A percentile compares a stretch with the other conserved stretches of the same genome.
phyloP scores from a whole-genome alignment of 2,888 invertebrate genomes.

The Imbricaverruca yamaguchii region DNA sequence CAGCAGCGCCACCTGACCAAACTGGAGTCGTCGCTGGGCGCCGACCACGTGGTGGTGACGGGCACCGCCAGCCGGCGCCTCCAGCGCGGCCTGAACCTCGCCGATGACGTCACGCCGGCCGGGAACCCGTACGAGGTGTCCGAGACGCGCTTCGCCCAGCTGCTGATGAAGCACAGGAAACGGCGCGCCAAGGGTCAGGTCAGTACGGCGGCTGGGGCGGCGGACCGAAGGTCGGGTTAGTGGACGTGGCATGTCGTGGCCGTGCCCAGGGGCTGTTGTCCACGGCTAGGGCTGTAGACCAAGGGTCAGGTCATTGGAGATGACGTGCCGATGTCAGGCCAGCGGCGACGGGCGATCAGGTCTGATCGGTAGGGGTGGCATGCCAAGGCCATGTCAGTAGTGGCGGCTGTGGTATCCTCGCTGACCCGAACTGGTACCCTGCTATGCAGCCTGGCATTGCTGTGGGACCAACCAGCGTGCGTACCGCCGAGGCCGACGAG shows the following conservation, averaged over 20 bases:
- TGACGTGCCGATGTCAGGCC: no score
- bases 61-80: constrained; percentile 42
- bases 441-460: no score
- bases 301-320: no score
- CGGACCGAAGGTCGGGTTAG: background rate
- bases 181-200: constrained; percentile 63
- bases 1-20: constrained; percentile 48
- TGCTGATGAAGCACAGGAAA: constrained; percentile 61
- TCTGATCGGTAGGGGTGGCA: no score
- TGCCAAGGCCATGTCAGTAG: no score
- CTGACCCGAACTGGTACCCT: no score
- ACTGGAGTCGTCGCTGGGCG: constrained; percentile 39
- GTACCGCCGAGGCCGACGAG: no score
- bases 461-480: no score
- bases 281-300: no score
- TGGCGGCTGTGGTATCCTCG: no score
- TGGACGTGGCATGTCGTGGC: background rate
- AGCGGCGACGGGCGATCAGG: no score
- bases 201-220: constrained; percentile 36
- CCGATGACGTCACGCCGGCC: constrained; percentile 28
- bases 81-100: background rate
- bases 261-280: no score
- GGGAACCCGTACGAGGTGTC: constrained; percentile 46
- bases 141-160: constrained; percentile 59
- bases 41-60: constrained; percentile 41